A percentile compares a stretch with the other conserved stretches of the same genome.
These are phyloP conservation scores for Sus cebifrons DNA, from an alignment of 2,797 vertebrate species.

Conservation along the genomic window DNA sequence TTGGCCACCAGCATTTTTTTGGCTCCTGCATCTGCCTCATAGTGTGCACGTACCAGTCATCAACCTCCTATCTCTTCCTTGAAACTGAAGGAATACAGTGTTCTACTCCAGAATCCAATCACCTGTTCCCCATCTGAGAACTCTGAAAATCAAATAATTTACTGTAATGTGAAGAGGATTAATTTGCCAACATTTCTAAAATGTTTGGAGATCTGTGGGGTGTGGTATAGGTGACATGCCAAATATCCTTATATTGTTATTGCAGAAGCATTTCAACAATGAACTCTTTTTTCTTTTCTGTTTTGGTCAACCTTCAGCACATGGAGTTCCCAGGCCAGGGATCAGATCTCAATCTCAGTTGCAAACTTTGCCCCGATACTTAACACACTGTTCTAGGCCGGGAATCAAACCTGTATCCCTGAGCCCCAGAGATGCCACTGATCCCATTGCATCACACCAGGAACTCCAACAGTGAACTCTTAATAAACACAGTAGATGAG, in stretches of 20 bases:
- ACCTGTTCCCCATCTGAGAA: not conserved
- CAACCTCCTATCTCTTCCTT: constrained; percentile 40
- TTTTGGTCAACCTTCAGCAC: too few species aligned
- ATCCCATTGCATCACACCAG: too few species aligned
- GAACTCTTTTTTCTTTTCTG: not conserved
- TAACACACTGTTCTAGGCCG: too few species aligned
- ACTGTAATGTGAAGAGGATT: constrained; percentile 48
- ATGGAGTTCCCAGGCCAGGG: too few species aligned
- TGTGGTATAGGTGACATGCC: not conserved
- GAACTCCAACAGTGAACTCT: not conserved
- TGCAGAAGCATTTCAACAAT: constrained; percentile 7
- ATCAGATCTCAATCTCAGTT: too few species aligned
- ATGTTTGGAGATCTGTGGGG: constrained; percentile 19
- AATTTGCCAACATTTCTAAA: constrained; percentile 60
- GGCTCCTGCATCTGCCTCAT: not conserved
- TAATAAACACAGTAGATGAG: not conserved
- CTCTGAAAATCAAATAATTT: constrained; percentile 27
- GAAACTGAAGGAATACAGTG: constrained; percentile 1
- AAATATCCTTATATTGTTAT: constrained; percentile 24
- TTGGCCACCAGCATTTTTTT: not conserved
- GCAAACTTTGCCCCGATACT: too few species aligned
- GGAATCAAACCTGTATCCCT: too few species aligned
- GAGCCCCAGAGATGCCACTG: too few species aligned
- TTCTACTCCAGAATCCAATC: constrained; percentile 10
- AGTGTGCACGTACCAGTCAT: not conserved